phyloP scores from a whole-genome alignment of 2,113 vertebrate genomes.

The Callipepla californica region DNA sequence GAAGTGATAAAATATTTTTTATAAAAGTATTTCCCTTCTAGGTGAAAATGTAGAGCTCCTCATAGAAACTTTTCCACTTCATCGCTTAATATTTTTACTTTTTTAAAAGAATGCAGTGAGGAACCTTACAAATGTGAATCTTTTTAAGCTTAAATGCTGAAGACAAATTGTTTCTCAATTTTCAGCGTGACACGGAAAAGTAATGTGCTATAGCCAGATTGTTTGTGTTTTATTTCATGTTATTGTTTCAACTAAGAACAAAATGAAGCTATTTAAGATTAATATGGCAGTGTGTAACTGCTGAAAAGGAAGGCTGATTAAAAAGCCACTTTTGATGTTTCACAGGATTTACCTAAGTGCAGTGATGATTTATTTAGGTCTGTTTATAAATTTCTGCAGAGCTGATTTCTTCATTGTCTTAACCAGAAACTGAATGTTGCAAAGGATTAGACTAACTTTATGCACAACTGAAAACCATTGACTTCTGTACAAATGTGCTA shows the following conservation, averaged over 20 bases:
- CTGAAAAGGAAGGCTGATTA: not conserved
- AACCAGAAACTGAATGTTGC: not conserved
- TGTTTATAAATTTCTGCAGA: not conserved
- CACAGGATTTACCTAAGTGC: rapidly evolving
- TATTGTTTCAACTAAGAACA: not conserved
- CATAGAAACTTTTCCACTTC: not conserved
- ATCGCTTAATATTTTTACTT: not conserved
- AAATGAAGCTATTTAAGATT: not conserved
- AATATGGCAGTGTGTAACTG: not conserved
- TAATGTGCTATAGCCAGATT: not conserved
- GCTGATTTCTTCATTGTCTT: not conserved
- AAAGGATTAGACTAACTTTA: not conserved
- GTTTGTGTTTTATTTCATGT: not conserved
- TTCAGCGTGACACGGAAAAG: not conserved
- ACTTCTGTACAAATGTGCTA: not conserved
- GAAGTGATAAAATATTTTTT: not conserved
- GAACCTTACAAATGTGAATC: not conserved
- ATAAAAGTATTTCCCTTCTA: not conserved
- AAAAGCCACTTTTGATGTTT: not conserved
- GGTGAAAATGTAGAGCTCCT: not conserved
- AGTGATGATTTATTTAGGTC: not conserved
- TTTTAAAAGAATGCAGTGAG: not conserved
- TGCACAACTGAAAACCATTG: not conserved
- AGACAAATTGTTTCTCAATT: not conserved
- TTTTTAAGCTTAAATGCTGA: not conserved